These are phyloP conservation scores for Psittacula echo DNA, from an alignment of 2,797 vertebrate species.

Conservation along the genomic window DNA sequence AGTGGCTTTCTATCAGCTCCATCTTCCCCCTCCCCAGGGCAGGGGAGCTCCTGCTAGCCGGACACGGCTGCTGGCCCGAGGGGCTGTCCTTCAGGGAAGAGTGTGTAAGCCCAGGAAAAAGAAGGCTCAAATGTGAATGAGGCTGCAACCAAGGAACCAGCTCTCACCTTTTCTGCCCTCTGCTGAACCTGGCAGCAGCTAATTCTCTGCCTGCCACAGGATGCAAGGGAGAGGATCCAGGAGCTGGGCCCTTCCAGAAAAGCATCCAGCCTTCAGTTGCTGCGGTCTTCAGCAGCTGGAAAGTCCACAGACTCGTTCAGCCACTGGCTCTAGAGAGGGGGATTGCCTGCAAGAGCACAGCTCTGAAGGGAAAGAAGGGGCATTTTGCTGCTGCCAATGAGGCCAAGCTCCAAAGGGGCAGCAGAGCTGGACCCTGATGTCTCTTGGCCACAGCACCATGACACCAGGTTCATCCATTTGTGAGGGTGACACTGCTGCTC, in stretches of 20 bases:
- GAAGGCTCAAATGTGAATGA: not conserved
- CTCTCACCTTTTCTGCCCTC: not conserved
- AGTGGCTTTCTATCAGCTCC: not conserved
- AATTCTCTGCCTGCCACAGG: not conserved
- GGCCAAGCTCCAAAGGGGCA: not conserved
- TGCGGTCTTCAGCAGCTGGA: not conserved
- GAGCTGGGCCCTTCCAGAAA: not conserved
- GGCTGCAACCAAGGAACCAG: not conserved
- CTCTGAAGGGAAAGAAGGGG: not conserved
- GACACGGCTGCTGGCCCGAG: not conserved
- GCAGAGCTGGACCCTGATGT: not conserved
- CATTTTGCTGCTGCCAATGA: not conserved
- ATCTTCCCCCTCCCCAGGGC: not conserved
- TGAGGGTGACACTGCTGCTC: not conserved
- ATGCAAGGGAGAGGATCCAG: not conserved
- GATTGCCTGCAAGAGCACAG: not conserved
- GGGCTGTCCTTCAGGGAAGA: too few relatives aligned
- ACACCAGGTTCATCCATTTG: not conserved
- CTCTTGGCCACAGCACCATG: not conserved
- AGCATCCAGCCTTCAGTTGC: not conserved
- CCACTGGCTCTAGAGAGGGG: not conserved
- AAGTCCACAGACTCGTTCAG: not conserved
- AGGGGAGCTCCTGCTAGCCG: not conserved
- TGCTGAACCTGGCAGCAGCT: not conserved
- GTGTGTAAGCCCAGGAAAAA: not conserved